These are phyloP conservation scores for Alfaro cultratus DNA, from an alignment of 2,797 vertebrate species.

Conservation along the genomic window DNA sequence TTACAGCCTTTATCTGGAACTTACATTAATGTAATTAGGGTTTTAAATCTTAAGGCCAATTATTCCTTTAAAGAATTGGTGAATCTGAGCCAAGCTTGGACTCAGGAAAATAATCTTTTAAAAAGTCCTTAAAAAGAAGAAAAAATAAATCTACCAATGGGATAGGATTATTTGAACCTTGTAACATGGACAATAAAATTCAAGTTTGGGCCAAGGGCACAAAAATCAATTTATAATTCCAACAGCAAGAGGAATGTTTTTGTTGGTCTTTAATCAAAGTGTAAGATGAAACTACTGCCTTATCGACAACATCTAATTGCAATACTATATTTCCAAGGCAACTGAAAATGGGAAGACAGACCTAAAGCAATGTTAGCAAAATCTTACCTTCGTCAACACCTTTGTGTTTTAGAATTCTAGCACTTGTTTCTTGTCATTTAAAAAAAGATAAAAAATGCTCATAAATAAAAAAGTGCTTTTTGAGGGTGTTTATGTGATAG, in stretches of 20 bases:
- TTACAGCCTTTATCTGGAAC: slow-evolving; percentile 38
- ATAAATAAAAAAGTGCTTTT: background rate
- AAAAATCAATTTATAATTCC: background rate
- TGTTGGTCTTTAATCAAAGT: background rate
- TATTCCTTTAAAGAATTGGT: slow-evolving; percentile 43
- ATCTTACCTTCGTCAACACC: background rate
- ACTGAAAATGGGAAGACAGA: background rate
- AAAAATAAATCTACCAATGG: slow-evolving; percentile 6
- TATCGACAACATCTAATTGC: background rate
- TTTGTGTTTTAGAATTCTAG: background rate
- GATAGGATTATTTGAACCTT: background rate
- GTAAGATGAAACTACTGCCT: slow-evolving; percentile 2
- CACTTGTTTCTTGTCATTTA: background rate
- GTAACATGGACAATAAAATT: slow-evolving; percentile 33
- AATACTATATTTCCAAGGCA: background rate
- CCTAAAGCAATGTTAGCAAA: background rate
- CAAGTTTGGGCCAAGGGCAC: slow-evolving; percentile 24
- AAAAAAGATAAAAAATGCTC: background rate
- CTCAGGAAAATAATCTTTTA: slow-evolving; percentile 53
- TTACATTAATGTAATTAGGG: slow-evolving; percentile 37
- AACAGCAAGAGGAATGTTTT: background rate
- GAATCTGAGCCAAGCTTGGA: slow-evolving; percentile 36
- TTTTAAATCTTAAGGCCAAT: slow-evolving; percentile 36
- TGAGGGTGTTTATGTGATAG: background rate
- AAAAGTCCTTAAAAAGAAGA: slow-evolving; percentile 26